Conservation (phyloP, 1,140 invertebrate species). For the Asobara japonica region DNA sequence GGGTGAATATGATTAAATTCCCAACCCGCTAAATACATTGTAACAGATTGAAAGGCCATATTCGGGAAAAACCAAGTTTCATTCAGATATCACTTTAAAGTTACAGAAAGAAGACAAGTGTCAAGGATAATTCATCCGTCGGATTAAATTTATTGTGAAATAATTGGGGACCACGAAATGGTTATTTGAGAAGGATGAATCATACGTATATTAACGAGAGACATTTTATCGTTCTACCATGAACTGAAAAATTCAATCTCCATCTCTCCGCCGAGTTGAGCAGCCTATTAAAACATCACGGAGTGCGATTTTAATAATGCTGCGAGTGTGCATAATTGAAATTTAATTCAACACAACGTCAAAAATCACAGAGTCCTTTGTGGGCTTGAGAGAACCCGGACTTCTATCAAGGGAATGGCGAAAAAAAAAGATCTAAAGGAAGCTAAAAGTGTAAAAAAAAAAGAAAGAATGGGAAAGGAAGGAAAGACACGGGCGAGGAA, state of each 20-base stretch:
- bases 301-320: not conserved
- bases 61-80: no score
- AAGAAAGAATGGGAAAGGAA: conserved; percentile 1
- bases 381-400: not conserved
- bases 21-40: no score
- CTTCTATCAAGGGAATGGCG: conserved; percentile 9
- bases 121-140: not conserved
- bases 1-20: no score
- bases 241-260: conserved; percentile 3
- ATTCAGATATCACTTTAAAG: no score
- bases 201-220: not conserved
- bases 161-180: not conserved
- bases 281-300: not conserved
- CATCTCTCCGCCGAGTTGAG: not conserved
- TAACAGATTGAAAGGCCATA: no score
- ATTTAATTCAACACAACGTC: not conserved
- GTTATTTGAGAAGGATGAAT: not conserved
- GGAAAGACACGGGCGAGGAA: not conserved
- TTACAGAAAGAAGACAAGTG: not conserved
- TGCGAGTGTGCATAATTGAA: conserved; percentile 7
- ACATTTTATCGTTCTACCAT: not conserved
- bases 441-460: no score
- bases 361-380: not conserved
- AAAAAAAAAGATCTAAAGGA: no score
- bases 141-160: not conserved